These are phyloP conservation scores for Neria commutata DNA, from an alignment of 2,888 invertebrate genomes.

Conservation along the genomic window DNA sequence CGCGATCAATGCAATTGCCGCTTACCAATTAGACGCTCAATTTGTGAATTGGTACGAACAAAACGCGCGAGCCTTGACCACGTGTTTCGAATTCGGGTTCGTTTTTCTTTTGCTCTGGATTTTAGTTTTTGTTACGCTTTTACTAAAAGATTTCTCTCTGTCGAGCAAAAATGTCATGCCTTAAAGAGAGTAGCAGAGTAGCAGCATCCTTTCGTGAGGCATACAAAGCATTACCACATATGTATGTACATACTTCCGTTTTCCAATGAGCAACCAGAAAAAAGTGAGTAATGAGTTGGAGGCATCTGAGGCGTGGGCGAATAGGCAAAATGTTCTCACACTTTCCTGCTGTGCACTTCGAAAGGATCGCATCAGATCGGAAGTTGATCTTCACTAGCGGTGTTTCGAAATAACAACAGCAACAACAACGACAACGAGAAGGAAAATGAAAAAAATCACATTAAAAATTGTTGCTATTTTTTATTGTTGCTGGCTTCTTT, in stretches of 20 bases:
- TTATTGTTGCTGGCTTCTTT: slow-evolving; percentile 34
- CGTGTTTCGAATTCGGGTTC: slow-evolving; percentile 34
- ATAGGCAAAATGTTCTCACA: slow-evolving; percentile 59
- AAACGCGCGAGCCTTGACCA: slow-evolving; percentile 54
- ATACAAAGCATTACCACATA: background rate
- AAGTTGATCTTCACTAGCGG: slow-evolving; percentile 38
- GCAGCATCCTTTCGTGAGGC: background rate
- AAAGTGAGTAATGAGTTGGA: slow-evolving; percentile 5
- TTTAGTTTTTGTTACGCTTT: background rate
- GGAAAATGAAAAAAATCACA: slow-evolving; percentile 45
- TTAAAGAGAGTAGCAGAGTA: background rate
- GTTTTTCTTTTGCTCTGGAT: background rate
- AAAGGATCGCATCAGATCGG: slow-evolving; percentile 37
- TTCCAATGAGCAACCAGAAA: slow-evolving; percentile 8
- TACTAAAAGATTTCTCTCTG: background rate
- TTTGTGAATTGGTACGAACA: slow-evolving; percentile 22
- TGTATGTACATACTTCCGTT: slow-evolving; percentile 42
- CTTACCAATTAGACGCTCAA: slow-evolving; percentile 49
- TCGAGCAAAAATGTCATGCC: background rate
- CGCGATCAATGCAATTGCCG: slow-evolving; percentile 22
- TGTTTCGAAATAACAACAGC: slow-evolving; percentile 20
- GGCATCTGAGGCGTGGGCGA: slow-evolving; percentile 29
- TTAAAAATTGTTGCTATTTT: slow-evolving; percentile 52
- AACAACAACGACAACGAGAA: slow-evolving; percentile 12
- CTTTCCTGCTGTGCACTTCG: slow-evolving; percentile 52